Conservation (phyloP, 2,797 vertebrate species). For the Melanotaenia nigrans region DNA sequence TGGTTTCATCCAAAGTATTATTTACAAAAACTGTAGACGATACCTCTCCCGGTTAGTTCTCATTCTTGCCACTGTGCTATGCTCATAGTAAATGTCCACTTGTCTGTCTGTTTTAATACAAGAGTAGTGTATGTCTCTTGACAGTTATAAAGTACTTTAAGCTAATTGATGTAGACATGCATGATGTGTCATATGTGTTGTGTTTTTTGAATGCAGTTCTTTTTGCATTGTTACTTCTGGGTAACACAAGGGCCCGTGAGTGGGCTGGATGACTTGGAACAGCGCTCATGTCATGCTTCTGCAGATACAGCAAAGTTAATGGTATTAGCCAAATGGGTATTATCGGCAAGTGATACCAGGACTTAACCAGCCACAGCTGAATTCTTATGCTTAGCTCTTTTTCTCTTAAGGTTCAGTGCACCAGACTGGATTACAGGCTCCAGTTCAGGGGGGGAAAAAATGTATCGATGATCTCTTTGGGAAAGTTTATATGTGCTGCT, state of each 20-base stretch:
- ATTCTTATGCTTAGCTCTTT: constrained; percentile 49
- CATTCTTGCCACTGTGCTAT: background rate
- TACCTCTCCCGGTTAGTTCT: background rate
- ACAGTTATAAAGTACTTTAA: constrained; percentile 27
- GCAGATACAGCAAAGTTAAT: constrained; percentile 49
- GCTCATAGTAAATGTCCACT: background rate
- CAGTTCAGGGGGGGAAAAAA: constrained; percentile 19
- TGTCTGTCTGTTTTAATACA: background rate
- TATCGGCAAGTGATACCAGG: constrained; percentile 3
- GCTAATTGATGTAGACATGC: constrained; percentile 44
- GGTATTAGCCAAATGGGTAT: constrained; percentile 45
- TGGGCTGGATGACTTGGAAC: constrained; percentile 46
- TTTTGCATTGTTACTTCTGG: background rate
- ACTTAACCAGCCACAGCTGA: constrained; percentile 37
- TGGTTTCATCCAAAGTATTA: background rate
- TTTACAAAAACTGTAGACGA: background rate
- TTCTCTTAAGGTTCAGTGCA: constrained; percentile 38
- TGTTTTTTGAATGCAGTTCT: background rate
- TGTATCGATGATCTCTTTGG: constrained; percentile 44
- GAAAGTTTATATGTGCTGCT: background rate
- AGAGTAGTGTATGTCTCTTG: constrained; percentile 14
- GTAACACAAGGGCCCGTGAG: background rate
- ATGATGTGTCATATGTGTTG: background rate
- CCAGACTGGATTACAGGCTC: constrained; percentile 56
- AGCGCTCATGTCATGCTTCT: constrained; percentile 45